Percentiles rank a stretch among this genome's conserved stretches.
These are phyloP conservation scores for Nephrotoma guestfalica DNA, from an alignment of 2,888 invertebrate species.

Conservation along the genomic window DNA sequence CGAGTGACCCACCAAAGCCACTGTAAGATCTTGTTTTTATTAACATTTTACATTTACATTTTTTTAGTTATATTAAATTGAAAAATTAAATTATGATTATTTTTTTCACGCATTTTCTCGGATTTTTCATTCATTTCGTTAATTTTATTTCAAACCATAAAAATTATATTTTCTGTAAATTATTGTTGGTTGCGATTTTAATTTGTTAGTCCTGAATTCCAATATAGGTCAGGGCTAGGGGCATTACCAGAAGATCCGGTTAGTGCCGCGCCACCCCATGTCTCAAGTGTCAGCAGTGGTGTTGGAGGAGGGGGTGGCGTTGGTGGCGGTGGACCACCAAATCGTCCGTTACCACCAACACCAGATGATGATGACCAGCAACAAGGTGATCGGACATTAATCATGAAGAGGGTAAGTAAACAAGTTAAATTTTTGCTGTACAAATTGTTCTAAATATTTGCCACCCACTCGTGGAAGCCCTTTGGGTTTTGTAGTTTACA, in stretches of 20 bases:
- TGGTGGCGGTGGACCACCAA: slow-evolving; percentile 61
- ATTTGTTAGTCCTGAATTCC: slow-evolving; percentile 61
- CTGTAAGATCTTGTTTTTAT: slow-evolving; percentile 52
- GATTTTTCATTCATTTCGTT: not conserved
- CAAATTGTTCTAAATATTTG: not conserved
- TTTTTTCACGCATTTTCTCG: not conserved
- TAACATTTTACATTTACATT: not conserved
- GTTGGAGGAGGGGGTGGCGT: slow-evolving; percentile 11
- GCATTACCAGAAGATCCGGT: slow-evolving; percentile 42
- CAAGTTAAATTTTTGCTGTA: slow-evolving; percentile 11
- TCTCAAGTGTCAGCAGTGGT: slow-evolving; percentile 20
- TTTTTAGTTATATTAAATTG: not conserved
- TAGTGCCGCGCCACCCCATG: slow-evolving; percentile 25
- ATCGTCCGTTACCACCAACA: slow-evolving; percentile 85
- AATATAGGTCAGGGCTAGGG: slow-evolving; percentile 60
- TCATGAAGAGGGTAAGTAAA: slow-evolving; percentile 76
- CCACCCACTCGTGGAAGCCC: not conserved
- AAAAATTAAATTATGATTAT: not conserved
- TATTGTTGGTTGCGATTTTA: slow-evolving; percentile 17
- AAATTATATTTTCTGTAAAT: not conserved
- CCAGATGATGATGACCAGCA: slow-evolving; percentile 78
- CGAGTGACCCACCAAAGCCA: slow-evolving; percentile 93
- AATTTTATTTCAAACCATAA: not conserved
- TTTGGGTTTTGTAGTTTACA: slow-evolving; percentile 1
- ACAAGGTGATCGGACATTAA: slow-evolving; percentile 72